Base-by-base conservation (phyloP, 2,113 vertebrate genomes). In the Microtus pennsylvanicus region DNA sequence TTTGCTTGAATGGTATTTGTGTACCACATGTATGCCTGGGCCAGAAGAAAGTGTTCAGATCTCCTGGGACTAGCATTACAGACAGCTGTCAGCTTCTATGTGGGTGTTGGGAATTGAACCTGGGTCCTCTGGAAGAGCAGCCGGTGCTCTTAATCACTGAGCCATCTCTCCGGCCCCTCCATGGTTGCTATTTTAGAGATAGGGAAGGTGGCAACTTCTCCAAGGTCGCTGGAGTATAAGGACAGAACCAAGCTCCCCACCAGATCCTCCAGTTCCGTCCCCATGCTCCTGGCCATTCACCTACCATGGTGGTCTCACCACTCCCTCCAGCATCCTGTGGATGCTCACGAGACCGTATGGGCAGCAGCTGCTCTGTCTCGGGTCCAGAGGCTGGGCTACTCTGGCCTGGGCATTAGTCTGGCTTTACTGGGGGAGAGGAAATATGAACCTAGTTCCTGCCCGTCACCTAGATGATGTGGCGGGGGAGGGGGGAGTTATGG, bases 241-340 rank as follows among this genome's bases (percentile, higher is more conserved):
- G 0, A 1, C n/a, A 24, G 30, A 55, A 4, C 17, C 38, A 42
- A 87, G 38, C 65, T 12, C 28, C 11, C 65, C n/a, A 74, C 0
- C 33, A 30, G 72, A n/a, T 28, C 7, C 1, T 33, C 42, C 0
- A 1, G 33, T n/a, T 45, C 75, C 38, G 9, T 70, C 35, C 3
- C 45, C 1, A 1, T 1, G 28, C 14, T 58, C n/a, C 85, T 83
- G 47, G 30, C n/a, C 35, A 3, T 38, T 50, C 22, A 17, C 22
- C 4, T 4, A 0, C 1, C 2, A 19, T 1, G 30, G 61, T 24
- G 1, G 9, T 42, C 63, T 83, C n/a, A 16, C 13, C 7, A 1
- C 2, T n/a, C 76, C 13, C 19, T 12, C 0, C 8, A 19, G 9
- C 0, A 2, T 30, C 1, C 47, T 1, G 5, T 21, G 30, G 10